Conservation (phyloP, 2,888 invertebrate genomes). For the Saturnia pavonia region DNA sequence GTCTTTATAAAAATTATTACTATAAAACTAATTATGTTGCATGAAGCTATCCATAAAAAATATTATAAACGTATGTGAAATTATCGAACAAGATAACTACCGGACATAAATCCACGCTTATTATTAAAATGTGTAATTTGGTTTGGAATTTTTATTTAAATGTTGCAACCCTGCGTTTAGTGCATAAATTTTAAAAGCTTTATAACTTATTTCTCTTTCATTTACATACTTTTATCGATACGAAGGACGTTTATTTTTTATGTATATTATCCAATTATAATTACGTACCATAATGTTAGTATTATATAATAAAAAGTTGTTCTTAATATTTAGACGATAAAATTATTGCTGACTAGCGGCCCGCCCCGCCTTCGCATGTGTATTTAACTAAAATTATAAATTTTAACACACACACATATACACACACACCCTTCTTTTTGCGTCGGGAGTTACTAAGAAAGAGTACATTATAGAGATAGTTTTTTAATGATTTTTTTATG, state of each 20-base stretch:
- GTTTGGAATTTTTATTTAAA: constrained; percentile 31
- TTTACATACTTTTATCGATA: constrained; percentile 28
- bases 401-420: too few species aligned
- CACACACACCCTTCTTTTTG: too few species aligned
- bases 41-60: constrained; percentile 36
- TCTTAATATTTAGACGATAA: neutral
- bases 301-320: neutral
- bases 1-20: neutral
- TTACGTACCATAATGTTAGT: neutral
- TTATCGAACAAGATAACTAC: constrained; percentile 30
- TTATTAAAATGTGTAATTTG: constrained; percentile 44
- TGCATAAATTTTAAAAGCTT: constrained; percentile 25
- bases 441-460: too few species aligned
- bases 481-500: too few species aligned
- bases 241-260: constrained; percentile 1
- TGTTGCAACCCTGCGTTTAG: constrained; percentile 18
- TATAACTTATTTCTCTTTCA: constrained; percentile 46
- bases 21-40: constrained; percentile 22
- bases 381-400: too few species aligned
- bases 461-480: too few species aligned
- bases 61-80: constrained; percentile 34
- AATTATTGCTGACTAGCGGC: too few species aligned
- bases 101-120: constrained; percentile 46
- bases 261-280: constrained; percentile 13
- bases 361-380: too few species aligned